Base-by-base conservation (phyloP, 92 coral and sea anemone genomes). In the Nematostella vectensis region DNA sequence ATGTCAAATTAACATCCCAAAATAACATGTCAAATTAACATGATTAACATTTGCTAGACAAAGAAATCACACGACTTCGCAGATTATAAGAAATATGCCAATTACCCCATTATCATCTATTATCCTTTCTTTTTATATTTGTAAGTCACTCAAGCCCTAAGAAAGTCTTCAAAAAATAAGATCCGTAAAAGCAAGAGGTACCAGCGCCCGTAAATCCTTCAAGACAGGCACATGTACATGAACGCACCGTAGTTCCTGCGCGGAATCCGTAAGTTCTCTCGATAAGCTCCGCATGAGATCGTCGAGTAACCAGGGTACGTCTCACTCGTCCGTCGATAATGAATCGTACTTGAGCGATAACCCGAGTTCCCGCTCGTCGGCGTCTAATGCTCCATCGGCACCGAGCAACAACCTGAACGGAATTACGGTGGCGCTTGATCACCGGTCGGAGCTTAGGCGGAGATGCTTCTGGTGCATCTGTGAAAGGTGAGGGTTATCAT, bases 191-290 rank as follows among this genome's bases (percentile, higher is more conserved):
- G n/a, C n/a, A n/a, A n/a, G n/a, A n/a, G n/a, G n/a, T n/a, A n/a
- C n/a, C n/a, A n/a, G n/a, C n/a, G n/a, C n/a, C n/a, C n/a, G n/a
- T n/a, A n/a, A n/a, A n/a, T n/a, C n/a, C n/a, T n/a, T n/a, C n/a
- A n/a, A n/a, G n/a, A n/a, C n/a, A n/a, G n/a, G n/a, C n/a, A n/a
- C n/a, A n/a, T n/a, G n/a, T n/a, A n/a, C n/a, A n/a, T n/a, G n/a
- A n/a, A 52, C 83, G 8, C 28, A 84, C 94, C 94, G 83, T 85
- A 28, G 80, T 71, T 65, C 94, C 94, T 33, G 94, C 94, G 27
- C 72, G 72, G 63, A 85, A 85, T 8, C 74, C 84, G 65, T 69
- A 75, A 2, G 88, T 80, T 55, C 63, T 55, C 25, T 85, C 94
- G 23, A 77, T 43, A 27, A 85, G 79, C 47, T 75, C 65, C 10